phyloP scores from a whole-genome alignment of 92 coral and sea anemone genomes.

The Blastomussa wellsi region DNA sequence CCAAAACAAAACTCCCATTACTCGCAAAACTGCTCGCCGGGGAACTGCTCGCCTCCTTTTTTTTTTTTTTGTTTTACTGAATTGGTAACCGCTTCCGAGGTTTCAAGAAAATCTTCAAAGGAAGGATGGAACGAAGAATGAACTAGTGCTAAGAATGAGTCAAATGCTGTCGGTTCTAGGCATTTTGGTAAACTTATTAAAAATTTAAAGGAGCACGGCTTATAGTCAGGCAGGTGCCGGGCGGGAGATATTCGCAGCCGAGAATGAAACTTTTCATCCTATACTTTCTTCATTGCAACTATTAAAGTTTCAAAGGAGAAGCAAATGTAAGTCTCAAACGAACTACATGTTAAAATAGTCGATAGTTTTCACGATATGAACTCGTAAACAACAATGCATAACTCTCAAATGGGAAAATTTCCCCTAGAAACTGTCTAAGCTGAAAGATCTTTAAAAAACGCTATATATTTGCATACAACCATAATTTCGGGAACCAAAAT shows the following conservation, averaged over 20 bases:
- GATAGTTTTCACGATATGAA: not conserved
- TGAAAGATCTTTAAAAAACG: constrained; percentile 5
- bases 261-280: constrained; percentile 43
- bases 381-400: constrained; percentile 36
- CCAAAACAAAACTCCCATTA: constrained; percentile 30
- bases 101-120: not conserved
- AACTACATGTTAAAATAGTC: constrained; percentile 11
- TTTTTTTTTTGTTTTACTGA: not conserved
- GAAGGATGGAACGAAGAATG: not conserved
- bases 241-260: constrained; percentile 29
- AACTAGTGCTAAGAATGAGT: constrained; percentile 7
- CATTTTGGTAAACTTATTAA: constrained; percentile 74
- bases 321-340: constrained; percentile 1
- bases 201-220: constrained; percentile 69
- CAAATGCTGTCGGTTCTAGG: constrained; percentile 48
- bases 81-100: not conserved
- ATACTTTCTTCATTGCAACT: constrained; percentile 66
- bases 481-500: constrained; percentile 21
- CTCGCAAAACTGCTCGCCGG: constrained; percentile 10
- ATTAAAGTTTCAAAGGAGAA: constrained; percentile 53
- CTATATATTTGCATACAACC: constrained; percentile 30
- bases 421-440: constrained; percentile 67
- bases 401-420: constrained; percentile 41
- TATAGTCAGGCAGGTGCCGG: constrained; percentile 59
- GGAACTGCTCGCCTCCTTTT: not conserved